Percentiles rank a stretch among this genome's conserved stretches.
These are phyloP conservation scores for Calyptomena viridis DNA, from an alignment of 2,113 vertebrate genomes.

Conservation along the genomic window DNA sequence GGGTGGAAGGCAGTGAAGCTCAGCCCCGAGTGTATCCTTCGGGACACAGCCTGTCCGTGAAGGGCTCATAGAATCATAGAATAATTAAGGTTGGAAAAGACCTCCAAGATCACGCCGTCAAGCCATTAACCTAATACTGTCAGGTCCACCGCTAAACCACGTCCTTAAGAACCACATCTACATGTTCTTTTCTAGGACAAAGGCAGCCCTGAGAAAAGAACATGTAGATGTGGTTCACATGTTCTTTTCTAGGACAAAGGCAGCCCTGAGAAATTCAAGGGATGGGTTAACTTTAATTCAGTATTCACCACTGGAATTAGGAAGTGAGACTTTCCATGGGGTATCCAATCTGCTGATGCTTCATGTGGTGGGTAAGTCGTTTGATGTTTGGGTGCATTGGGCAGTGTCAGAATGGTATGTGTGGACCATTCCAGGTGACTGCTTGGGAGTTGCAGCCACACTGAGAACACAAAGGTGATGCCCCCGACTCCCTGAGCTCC, in stretches of 20 bases:
- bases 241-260: neutral
- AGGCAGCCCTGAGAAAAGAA: neutral
- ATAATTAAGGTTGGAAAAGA: neutral
- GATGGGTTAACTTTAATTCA: neutral
- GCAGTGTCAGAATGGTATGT: neutral
- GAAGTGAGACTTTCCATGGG: rapidly evolving
- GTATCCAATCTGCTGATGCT: neutral
- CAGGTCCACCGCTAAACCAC: neutral
- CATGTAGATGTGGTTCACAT: too few species aligned
- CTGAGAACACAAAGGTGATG: neutral
- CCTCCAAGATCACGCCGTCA: too few species aligned
- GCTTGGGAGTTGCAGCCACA: rapidly evolving
- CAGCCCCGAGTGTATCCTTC: neutral
- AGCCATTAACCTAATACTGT: neutral
- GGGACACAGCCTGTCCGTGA: neutral
- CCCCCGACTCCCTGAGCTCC: rapidly evolving
- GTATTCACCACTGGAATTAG: neutral
- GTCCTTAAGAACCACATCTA: neutral
- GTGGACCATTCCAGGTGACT: neutral
- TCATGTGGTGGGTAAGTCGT: neutral
- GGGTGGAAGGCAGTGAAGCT: neutral
- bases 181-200: neutral
- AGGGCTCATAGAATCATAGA: neutral
- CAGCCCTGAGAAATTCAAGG: neutral
- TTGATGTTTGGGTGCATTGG: neutral